These are phyloP conservation scores for Recurvirostra avosetta DNA, from an alignment of 2,113 vertebrate species.

Conservation along the genomic window DNA sequence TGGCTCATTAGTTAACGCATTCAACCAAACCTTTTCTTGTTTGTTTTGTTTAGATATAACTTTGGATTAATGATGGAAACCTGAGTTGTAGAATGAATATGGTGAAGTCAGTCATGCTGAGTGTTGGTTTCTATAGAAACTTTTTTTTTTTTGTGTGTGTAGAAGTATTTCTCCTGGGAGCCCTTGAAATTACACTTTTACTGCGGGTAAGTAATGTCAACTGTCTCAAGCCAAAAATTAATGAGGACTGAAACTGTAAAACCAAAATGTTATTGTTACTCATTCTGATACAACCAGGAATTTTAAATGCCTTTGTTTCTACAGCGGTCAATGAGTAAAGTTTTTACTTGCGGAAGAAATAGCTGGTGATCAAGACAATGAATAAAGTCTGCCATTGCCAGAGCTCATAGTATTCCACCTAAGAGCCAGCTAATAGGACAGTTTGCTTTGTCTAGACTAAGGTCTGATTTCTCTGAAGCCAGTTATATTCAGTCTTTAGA, in stretches of 20 bases:
- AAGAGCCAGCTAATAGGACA: background rate
- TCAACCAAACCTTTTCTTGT: background rate
- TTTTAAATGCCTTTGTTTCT: background rate
- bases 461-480: background rate
- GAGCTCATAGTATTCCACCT: background rate
- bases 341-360: background rate
- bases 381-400: background rate
- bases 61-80: background rate
- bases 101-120: background rate
- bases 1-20: background rate
- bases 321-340: background rate
- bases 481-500: background rate
- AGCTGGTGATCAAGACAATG: background rate
- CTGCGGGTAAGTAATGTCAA: slow-evolving; percentile 38
- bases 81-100: background rate
- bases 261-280: background rate
- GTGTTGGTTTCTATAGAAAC: background rate
- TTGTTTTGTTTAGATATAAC: background rate
- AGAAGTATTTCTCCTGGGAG: background rate
- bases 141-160: background rate
- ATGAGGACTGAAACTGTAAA: background rate
- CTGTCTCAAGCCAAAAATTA: background rate
- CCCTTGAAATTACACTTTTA: background rate
- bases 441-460: slow-evolving; percentile 27
- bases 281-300: background rate